Conservation (phyloP, 2,888 invertebrate genomes). For the Syrphus vitripennis region DNA sequence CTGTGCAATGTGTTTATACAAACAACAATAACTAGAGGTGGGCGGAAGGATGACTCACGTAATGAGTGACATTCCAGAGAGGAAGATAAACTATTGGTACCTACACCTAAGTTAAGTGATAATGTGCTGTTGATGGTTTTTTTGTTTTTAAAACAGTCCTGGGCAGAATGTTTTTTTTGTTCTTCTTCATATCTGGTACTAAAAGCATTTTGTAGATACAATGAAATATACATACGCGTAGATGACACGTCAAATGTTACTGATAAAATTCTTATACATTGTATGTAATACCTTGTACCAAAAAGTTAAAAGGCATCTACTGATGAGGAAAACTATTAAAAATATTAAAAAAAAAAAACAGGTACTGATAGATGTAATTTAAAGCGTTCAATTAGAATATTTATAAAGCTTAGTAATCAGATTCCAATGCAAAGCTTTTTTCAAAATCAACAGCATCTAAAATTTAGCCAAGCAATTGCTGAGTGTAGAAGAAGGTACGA, state of each 20-base stretch:
- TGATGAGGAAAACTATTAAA: too few relatives aligned
- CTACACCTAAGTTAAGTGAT: slow-evolving; percentile 5
- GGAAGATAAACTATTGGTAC: slow-evolving; percentile 22
- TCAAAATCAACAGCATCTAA: too few relatives aligned
- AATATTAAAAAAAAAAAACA: too few relatives aligned
- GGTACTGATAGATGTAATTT: too few relatives aligned
- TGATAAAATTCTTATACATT: not conserved
- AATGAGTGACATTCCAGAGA: slow-evolving; percentile 60
- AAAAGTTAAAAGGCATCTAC: too few relatives aligned
- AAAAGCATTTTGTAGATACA: slow-evolving; percentile 58
- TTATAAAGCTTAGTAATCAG: too few relatives aligned
- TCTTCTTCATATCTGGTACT: slow-evolving; percentile 1
- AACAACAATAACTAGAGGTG: slow-evolving; percentile 15
- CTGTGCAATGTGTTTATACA: not conserved
- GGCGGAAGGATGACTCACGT: slow-evolving; percentile 66
- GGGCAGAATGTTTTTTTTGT: not conserved
- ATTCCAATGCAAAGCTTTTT: too few relatives aligned
- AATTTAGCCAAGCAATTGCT: too few relatives aligned
- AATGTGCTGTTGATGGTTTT: slow-evolving; percentile 21
- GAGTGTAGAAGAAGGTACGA: too few relatives aligned
- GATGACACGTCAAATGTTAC: slow-evolving; percentile 6
- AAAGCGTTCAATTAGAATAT: too few relatives aligned
- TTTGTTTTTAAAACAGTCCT: not conserved
- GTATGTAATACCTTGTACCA: too few relatives aligned
- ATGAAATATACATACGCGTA: not conserved